A percentile compares a stretch with the other conserved stretches of the same genome.
phyloP scores from a whole-genome alignment of 2,888 invertebrate genomes.

The Chrysomela aeneicollis region DNA sequence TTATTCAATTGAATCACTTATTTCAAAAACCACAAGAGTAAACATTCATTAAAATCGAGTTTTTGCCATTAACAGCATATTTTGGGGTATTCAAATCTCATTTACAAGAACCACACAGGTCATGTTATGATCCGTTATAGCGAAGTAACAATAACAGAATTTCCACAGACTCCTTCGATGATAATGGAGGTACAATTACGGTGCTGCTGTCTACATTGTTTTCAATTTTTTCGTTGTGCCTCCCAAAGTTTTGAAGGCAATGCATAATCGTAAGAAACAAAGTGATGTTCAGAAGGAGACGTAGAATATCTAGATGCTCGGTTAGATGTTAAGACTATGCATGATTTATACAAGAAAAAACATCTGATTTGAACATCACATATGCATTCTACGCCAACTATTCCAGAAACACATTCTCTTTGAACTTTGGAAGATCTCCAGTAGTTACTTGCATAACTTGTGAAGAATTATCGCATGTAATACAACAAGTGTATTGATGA shows the following conservation, averaged over 20 bases:
- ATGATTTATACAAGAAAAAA: conserved; percentile 39
- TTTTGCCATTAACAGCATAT: too few species aligned
- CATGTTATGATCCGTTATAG: too few species aligned
- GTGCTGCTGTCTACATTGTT: too few species aligned
- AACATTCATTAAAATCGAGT: too few species aligned
- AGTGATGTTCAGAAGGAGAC: conserved; percentile 37
- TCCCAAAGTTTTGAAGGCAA: conserved; percentile 25
- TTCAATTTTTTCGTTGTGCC: conserved; percentile 31
- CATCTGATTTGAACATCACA: conserved; percentile 36
- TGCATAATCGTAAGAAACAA: conserved; percentile 31
- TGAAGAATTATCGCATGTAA: too few species aligned
- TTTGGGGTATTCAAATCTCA: too few species aligned
- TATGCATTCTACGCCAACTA: conserved; percentile 43
- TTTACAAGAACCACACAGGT: too few species aligned
- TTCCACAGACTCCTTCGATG: too few species aligned
- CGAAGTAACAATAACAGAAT: background rate
- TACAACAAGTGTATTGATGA: too few species aligned
- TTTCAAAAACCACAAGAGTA: too few species aligned
- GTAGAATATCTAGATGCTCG: conserved; percentile 42
- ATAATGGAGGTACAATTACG: too few species aligned
- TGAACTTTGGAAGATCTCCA: conserved; percentile 42
- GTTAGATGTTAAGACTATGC: conserved; percentile 42
- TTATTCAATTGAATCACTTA: too few species aligned
- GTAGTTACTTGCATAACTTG: conserved; percentile 41
- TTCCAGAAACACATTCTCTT: conserved; percentile 41